Base-by-base conservation (phyloP, 2,888 invertebrate species). In the Melanophora roralis region DNA sequence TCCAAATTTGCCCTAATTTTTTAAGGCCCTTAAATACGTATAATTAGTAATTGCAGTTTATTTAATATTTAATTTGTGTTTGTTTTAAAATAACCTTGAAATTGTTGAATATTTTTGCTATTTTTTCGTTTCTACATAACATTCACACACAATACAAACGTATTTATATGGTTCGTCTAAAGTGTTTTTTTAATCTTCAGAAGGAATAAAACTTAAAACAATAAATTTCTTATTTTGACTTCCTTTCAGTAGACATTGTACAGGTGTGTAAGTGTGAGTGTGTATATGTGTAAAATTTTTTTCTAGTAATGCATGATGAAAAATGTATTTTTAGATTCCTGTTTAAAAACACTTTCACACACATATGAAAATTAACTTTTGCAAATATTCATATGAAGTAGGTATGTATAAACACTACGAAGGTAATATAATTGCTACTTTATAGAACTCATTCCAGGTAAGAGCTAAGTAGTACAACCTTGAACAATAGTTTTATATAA, bases 191-290 rank as follows among this genome's bases (percentile, higher is more conserved):
- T 62, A 34, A 59, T 62, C 55, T 49, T 60, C 45, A 43, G 8
- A 34, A 23, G 9, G n/a, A n/a, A n/a, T n/a, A n/a, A n/a, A n/a
- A n/a, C 14, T 8, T 62, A 65, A 78, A 5, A 27, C 6, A 27
- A 78, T 69, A 75, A 75, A 69, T 68, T 55, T 73, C 55, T 73
- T 49, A 59, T 72, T 73, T 62, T 62, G 71, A 19, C 55, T 67
- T 78, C 36, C 60, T 60, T 72, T 67, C 60, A 67, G 38, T 47
- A 72, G 53, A 67, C 53, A 9, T 8, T 1, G 11, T n/a, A 27
- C 14, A 14, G 23, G 53, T 60, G n/a, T 32, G 32, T 57, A 36
- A 11, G 32, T 45, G n/a, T 14, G 12, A 6, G 1, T 67, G 55
- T 34, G 36, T 40, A 23, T 11, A n/a, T 53, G 53, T 53, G 34